Evolutionary conservation across 2,113 vertebrate genomes (phyloP).

Genomic region (Vombatus ursinus): DNA sequence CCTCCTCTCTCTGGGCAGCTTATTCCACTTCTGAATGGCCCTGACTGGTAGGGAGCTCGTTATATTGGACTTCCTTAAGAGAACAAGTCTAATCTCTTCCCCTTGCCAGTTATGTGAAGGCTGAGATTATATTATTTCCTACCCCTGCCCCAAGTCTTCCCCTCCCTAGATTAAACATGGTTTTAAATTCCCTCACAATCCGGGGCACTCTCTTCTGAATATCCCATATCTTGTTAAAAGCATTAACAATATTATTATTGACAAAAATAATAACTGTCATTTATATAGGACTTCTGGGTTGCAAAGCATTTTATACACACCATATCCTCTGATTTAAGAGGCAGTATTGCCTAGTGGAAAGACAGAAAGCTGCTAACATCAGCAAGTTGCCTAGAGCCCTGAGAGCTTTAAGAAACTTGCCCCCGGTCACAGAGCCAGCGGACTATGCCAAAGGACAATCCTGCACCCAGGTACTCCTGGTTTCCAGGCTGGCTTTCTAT

Average conservation of each 20-base stretch:
- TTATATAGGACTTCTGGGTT: not conserved
- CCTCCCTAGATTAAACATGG: not conserved
- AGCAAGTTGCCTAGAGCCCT: not conserved
- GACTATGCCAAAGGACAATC: not conserved
- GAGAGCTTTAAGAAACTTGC: not conserved
- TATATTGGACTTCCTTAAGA: not conserved
- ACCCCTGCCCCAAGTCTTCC: not conserved
- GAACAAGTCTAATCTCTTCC: not conserved
- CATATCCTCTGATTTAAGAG: not conserved
- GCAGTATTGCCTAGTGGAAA: not conserved
- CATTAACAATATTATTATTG: not conserved
- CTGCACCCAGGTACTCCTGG: not conserved
- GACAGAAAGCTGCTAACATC: not conserved
- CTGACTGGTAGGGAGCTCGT: not conserved
- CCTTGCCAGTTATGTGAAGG: not conserved
- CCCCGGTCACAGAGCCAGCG: not conserved
- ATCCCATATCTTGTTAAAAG: not conserved
- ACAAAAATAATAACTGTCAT: not conserved
- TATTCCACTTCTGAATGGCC: not conserved
- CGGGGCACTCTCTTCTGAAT: not conserved
- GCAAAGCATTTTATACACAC: not conserved
- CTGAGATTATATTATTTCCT: not conserved
- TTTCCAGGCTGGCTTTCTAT: not conserved
- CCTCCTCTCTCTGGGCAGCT: not conserved
- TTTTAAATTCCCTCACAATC: not conserved